phyloP scores from a whole-genome alignment of 2,888 invertebrate species.

The Drosophila anomelani region DNA sequence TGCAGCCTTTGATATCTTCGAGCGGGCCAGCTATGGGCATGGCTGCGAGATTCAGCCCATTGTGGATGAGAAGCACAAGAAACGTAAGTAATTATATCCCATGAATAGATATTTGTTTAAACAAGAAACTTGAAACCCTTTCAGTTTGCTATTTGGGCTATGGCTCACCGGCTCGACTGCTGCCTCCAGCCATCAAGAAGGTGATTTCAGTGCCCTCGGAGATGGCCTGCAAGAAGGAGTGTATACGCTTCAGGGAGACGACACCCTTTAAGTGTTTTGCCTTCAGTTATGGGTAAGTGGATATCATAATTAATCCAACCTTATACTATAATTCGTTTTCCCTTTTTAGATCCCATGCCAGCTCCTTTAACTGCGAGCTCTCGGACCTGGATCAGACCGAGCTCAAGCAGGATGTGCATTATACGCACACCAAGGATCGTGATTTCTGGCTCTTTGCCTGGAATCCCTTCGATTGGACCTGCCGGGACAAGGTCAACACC shows the following conservation, averaged over 20 bases:
- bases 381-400: constrained; percentile 92
- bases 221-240: constrained; percentile 89
- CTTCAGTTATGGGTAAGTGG: constrained; percentile 89
- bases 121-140: fast-evolving
- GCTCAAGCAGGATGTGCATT: constrained; percentile 90
- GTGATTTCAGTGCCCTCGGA: constrained; percentile 88
- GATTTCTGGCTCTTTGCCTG: constrained; percentile 91
- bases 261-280: constrained; percentile 90
- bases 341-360: constrained; percentile 78
- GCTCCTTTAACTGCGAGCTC: constrained; percentile 89
- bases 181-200: constrained; percentile 88
- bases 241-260: constrained; percentile 86
- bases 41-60: constrained; percentile 91
- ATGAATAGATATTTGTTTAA: neutral
- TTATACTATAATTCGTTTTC: fast-evolving
- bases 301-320: too few species aligned
- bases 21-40: constrained; percentile 92
- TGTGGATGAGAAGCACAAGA: constrained; percentile 84
- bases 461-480: constrained; percentile 91
- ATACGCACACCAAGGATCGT: constrained; percentile 87
- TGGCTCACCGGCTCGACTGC: constrained; percentile 90
- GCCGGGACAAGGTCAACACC: constrained; percentile 85
- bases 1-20: constrained; percentile 90
- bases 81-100: constrained; percentile 74
- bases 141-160: constrained; percentile 92